Base-by-base conservation (phyloP, 2,888 invertebrate species). In the Frankliniella intonsa region DNA sequence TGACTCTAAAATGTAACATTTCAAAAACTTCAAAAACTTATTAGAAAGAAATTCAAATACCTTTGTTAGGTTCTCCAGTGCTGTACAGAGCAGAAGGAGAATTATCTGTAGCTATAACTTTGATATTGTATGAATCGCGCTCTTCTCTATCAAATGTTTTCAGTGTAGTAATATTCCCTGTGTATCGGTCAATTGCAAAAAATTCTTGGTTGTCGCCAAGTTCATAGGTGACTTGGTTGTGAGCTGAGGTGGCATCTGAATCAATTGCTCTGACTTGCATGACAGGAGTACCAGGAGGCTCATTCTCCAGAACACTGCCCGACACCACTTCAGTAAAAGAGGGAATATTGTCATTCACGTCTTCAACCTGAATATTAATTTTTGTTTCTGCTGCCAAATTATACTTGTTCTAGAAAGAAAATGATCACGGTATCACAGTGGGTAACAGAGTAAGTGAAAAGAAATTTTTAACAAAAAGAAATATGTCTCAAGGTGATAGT, bases 291-390 rank as follows among this genome's bases (percentile, higher is more conserved):
- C 95, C 96, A 0, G 92, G 89, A 0, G 92, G 92, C 87, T 96
- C 95, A 86, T 97, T 96, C 89, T 97, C 97, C 83, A 95, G 88
- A 8, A 97, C 95, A 85, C 93, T 94, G 0, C 96, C 96, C 22
- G 92, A 92, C 85, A 93, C 91, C 19, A 94, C 92, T 87, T 95
- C 95, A 80, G 94, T 93, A 86, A 97, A 97, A 85, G 92, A 92
- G 0, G 94, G 97, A 85, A 95, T 94, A 86, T 96, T 96, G 87
- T 97, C 97, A 86, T 97, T 97, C 0, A 96, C 96, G 87, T 97
- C 97, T 86, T 92, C 90, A 0, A 97, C 91, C 87, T 93, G 92
- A 55, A 97, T 93, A 85, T 92, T 92, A 81, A 96, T 91, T 82
- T 92, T 92, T 19, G 93, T 94, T 88, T 95, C 95, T 3, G 94